These are phyloP conservation scores for Piprites chloris DNA, from an alignment of 2,113 vertebrate genomes.

Conservation along the genomic window DNA sequence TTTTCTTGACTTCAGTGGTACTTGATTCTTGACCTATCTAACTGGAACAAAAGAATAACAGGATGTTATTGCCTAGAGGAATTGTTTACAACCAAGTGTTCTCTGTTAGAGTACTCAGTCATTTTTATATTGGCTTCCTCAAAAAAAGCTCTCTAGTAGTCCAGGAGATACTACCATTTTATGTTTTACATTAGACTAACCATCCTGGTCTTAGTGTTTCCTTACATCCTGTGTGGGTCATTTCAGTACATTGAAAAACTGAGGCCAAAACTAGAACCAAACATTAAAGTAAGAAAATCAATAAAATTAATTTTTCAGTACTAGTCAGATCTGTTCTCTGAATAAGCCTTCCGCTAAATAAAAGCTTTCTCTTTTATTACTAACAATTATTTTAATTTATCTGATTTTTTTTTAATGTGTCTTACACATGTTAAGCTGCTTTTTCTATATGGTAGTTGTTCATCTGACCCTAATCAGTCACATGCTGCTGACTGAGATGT, in stretches of 20 bases:
- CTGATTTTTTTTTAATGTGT: background rate
- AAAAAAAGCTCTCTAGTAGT: background rate
- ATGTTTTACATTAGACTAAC: background rate
- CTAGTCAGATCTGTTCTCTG: background rate
- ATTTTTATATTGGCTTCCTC: background rate
- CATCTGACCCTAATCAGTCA: background rate
- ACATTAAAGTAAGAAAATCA: background rate
- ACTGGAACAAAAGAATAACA: slow-evolving; percentile 36
- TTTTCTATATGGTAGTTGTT: background rate
- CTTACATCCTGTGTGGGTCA: background rate
- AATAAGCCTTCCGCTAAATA: background rate
- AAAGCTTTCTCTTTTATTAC: background rate
- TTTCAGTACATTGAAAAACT: background rate
- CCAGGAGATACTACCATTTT: background rate
- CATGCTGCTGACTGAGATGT: background rate
- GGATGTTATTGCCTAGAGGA: slow-evolving; percentile 40
- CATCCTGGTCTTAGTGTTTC: background rate
- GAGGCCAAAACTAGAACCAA: background rate
- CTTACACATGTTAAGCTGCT: background rate
- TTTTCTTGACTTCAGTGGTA: background rate
- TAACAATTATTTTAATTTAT: background rate
- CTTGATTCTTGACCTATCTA: slow-evolving; percentile 24
- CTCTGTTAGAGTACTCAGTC: background rate
- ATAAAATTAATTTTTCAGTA: background rate
- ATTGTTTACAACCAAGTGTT: slow-evolving; percentile 4